Evolutionary conservation across 2,113 vertebrate species (phyloP).

Genomic region (Telmatochromis sp.): DNA sequence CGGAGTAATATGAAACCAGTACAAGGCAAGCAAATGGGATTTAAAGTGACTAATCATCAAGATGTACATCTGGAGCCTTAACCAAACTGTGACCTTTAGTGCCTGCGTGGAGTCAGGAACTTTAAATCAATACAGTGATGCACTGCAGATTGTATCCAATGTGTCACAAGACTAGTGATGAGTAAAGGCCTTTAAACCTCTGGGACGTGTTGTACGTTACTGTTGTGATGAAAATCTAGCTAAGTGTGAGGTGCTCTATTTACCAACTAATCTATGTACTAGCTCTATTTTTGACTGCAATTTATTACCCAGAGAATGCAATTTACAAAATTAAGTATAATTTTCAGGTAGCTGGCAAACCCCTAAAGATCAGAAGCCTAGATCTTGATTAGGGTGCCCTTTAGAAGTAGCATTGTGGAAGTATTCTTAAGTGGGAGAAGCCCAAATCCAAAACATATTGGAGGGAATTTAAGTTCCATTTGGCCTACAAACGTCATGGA

Average conservation of each 20-base stretch:
- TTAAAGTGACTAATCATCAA: background rate
- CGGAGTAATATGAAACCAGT: background rate
- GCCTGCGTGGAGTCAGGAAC: background rate
- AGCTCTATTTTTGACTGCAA: background rate
- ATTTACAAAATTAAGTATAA: background rate
- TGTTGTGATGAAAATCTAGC: background rate
- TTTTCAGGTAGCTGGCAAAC: background rate
- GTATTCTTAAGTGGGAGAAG: background rate
- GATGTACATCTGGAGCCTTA: background rate
- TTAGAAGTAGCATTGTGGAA: background rate
- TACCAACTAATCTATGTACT: background rate
- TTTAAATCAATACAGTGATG: background rate
- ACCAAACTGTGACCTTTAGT: background rate
- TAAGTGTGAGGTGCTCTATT: background rate
- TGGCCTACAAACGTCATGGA: background rate
- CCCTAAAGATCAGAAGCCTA: background rate
- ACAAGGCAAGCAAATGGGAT: background rate
- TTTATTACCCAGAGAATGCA: background rate
- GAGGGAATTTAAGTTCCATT: background rate
- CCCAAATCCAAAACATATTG: background rate
- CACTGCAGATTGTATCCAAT: background rate
- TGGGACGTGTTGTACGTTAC: background rate
- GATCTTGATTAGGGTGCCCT: background rate
- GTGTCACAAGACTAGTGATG: background rate
- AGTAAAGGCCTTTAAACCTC: background rate